Percentiles rank a stretch among this genome's conserved stretches.
Evolutionary conservation across 1,140 invertebrate genomes (phyloP).

Genomic region (Aporrectodea caliginosa): DNA sequence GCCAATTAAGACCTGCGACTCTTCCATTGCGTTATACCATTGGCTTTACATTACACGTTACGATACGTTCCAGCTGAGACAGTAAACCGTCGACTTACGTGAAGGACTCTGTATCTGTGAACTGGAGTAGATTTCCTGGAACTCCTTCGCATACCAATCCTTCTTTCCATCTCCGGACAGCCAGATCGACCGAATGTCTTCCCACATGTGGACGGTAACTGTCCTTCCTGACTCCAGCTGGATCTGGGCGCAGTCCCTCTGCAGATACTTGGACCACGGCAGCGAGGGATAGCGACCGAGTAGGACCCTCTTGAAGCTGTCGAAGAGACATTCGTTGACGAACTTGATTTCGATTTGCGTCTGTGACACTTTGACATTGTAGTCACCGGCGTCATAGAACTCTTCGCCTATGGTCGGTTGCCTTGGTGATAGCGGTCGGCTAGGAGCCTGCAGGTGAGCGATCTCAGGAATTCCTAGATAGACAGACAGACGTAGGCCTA

Average conservation of each 20-base stretch:
- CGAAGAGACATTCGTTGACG: constrained; percentile 8
- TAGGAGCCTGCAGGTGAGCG: not conserved
- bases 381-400: constrained; percentile 27
- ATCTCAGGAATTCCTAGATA: not conserved
- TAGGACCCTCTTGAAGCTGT: constrained; percentile 22
- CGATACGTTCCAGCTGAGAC: not conserved
- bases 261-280: constrained; percentile 27
- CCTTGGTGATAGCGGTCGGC: constrained; percentile 12
- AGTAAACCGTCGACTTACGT: not conserved
- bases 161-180: constrained; percentile 28
- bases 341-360: constrained; percentile 27
- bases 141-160: constrained; percentile 23
- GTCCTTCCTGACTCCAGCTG: constrained; percentile 18
- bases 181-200: constrained; percentile 27
- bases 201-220: constrained; percentile 28
- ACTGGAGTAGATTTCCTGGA: constrained; percentile 9
- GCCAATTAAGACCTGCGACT: no score
- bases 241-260: constrained; percentile 27
- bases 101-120: not conserved
- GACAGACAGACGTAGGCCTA: no score
- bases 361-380: constrained; percentile 25
- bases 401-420: constrained; percentile 25
- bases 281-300: constrained; percentile 14
- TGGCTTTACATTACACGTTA: not conserved
- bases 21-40: not conserved